Percentiles rank a stretch among this genome's conserved stretches.
Evolutionary conservation across 1,140 invertebrate species (phyloP).

Genomic region (Spodoptera frugiperda): DNA sequence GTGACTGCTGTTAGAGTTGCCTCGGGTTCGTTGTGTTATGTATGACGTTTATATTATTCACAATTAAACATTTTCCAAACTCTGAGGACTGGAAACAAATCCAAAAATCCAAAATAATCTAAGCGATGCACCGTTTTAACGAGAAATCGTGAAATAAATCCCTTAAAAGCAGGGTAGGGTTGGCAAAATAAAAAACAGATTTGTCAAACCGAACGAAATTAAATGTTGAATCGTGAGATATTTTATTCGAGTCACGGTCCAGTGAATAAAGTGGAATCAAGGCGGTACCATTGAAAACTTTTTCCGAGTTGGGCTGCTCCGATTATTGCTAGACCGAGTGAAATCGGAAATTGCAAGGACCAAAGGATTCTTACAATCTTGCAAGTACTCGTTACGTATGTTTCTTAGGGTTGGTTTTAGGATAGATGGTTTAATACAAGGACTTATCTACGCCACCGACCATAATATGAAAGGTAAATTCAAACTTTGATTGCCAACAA

Average conservation of each 20-base stretch:
- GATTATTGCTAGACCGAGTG: conserved; percentile 46
- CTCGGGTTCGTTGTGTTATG: no score
- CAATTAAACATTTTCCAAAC: no score
- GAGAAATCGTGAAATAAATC: conserved; percentile 19
- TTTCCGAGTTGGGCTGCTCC: conserved; percentile 38
- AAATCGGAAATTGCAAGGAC: conserved; percentile 49
- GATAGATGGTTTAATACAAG: background rate
- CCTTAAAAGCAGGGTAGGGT: conserved; percentile 19
- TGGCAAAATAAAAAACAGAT: conserved; percentile 42
- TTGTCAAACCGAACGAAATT: conserved; percentile 47
- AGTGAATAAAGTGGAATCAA: conserved; percentile 48
- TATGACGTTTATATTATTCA: no score
- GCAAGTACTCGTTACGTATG: conserved; percentile 8
- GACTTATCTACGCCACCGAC: no score
- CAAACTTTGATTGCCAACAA: no score
- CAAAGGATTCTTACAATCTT: conserved; percentile 35
- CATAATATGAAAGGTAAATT: no score
- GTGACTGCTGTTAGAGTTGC: no score
- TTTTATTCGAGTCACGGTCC: conserved; percentile 45
- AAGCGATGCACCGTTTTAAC: conserved; percentile 6
- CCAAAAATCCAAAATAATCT: conserved; percentile 9
- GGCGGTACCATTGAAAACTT: conserved; percentile 48
- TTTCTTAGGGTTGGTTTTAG: background rate
- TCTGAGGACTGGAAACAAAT: no score
- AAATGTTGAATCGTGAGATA: conserved; percentile 46